Evolutionary conservation across 1,140 invertebrate species (phyloP).

Genomic region (Thrips palmi): DNA sequence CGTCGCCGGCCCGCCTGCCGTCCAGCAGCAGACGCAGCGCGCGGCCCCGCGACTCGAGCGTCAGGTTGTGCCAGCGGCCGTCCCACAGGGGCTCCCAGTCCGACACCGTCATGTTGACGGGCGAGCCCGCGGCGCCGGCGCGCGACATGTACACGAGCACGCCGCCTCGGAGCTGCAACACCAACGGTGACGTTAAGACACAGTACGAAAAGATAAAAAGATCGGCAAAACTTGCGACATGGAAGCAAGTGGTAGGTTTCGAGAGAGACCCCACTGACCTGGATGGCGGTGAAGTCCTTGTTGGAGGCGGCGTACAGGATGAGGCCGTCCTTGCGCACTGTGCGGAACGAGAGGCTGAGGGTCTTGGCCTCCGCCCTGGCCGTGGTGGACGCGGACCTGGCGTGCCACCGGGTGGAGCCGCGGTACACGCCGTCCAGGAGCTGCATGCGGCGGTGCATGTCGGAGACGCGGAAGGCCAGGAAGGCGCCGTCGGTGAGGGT

Average conservation of each 20-base stretch:
- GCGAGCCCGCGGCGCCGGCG: slow-evolving; percentile 32
- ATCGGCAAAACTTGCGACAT: background rate
- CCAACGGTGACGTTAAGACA: slow-evolving; percentile 8
- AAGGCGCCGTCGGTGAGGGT: slow-evolving; percentile 55
- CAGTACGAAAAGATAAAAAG: background rate
- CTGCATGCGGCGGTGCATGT: slow-evolving; percentile 70
- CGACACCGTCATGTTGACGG: slow-evolving; percentile 62
- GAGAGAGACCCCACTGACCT: slow-evolving; percentile 28
- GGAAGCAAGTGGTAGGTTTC: too few relatives aligned
- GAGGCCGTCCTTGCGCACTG: slow-evolving; percentile 51
- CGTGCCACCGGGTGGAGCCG: slow-evolving; percentile 44
- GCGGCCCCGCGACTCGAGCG: slow-evolving; percentile 43
- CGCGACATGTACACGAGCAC: slow-evolving; percentile 56
- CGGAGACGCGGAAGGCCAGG: slow-evolving; percentile 61
- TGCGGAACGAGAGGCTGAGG: slow-evolving; percentile 65
- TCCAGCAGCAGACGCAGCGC: slow-evolving; percentile 53
- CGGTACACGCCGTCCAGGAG: slow-evolving; percentile 56
- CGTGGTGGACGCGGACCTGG: slow-evolving; percentile 10
- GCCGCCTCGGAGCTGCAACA: slow-evolving; percentile 35
- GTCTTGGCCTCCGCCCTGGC: slow-evolving; percentile 38
- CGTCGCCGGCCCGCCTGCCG: slow-evolving; percentile 50
- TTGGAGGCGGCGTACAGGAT: slow-evolving; percentile 68
- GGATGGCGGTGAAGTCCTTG: slow-evolving; percentile 68
- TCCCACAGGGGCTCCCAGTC: slow-evolving; percentile 32
- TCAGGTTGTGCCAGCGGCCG: slow-evolving; percentile 74